These are phyloP conservation scores for Thamnophis sirtalis DNA, from an alignment of 2,113 vertebrate species.

Conservation along the genomic window DNA sequence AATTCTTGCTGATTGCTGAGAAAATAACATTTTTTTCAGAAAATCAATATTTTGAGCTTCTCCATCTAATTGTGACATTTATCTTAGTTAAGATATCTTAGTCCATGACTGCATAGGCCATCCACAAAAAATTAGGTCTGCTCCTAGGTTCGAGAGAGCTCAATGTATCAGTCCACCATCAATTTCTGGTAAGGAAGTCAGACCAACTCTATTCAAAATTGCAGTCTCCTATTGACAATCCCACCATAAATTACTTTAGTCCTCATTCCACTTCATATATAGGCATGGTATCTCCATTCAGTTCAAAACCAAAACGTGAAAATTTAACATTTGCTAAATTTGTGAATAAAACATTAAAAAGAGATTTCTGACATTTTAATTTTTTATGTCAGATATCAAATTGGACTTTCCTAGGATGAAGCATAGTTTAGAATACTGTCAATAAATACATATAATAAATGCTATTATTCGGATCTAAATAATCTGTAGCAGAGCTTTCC, in stretches of 20 bases:
- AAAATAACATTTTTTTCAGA: not conserved
- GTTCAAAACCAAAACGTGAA: not conserved
- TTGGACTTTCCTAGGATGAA: not conserved
- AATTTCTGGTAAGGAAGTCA: not conserved
- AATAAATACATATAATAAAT: not conserved
- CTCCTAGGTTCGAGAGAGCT: not conserved
- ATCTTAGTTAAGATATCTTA: not conserved
- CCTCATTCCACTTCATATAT: accelerated
- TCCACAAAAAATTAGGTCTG: not conserved
- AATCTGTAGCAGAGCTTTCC: not conserved
- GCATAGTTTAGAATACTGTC: not conserved
- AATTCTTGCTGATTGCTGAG: not conserved
- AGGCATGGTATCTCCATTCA: not conserved
- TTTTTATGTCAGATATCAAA: not conserved
- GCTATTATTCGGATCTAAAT: not conserved
- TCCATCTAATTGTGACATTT: not conserved
- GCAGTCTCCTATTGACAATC: not conserved
- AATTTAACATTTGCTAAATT: not conserved
- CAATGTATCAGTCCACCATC: not conserved
- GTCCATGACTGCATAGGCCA: not conserved
- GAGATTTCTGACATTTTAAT: not conserved
- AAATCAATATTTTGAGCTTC: not conserved
- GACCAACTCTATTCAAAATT: not conserved
- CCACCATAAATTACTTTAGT: not conserved
- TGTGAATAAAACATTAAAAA: accelerated